These are phyloP conservation scores for Caenorhabditis afra DNA, from an alignment of 2,888 invertebrate genomes.

Conservation along the genomic window DNA sequence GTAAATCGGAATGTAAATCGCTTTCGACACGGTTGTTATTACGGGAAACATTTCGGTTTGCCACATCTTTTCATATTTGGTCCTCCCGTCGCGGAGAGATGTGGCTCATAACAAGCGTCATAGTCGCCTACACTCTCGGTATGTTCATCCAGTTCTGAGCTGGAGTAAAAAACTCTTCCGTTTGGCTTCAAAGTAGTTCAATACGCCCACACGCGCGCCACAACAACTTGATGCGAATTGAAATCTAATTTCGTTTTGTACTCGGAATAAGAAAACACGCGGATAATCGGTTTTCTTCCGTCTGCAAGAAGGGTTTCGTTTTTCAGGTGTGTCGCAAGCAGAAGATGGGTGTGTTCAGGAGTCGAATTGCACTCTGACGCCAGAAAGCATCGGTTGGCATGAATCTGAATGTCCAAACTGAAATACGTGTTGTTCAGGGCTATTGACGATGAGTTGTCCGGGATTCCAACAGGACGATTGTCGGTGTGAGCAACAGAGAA, in stretches of 20 bases:
- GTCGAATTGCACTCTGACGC: constrained; percentile 41
- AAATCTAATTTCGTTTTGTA: neutral
- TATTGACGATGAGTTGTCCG: constrained; percentile 25
- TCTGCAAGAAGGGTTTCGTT: neutral
- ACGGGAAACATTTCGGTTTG: constrained; percentile 6
- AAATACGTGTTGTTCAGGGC: constrained; percentile 21
- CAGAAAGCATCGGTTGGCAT: neutral
- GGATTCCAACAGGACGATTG: constrained; percentile 27
- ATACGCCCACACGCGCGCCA: constrained; percentile 29
- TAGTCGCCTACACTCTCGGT: constrained; percentile 17
- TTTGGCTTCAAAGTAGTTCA: neutral
- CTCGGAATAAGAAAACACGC: constrained; percentile 10
- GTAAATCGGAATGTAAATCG: too few relatives aligned
- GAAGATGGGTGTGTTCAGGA: constrained; percentile 31
- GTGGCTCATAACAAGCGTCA: constrained; percentile 13
- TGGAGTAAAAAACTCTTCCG: constrained; percentile 4
- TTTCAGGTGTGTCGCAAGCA: constrained; percentile 33
- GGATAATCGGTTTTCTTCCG: constrained; percentile 22
- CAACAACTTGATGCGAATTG: neutral
- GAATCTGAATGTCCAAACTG: too few relatives aligned
- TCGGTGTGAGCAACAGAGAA: constrained; percentile 24
- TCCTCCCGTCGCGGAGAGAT: constrained; percentile 8
- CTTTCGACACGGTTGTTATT: neutral
- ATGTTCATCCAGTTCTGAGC: neutral
- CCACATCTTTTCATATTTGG: constrained; percentile 4